A percentile compares a stretch with the other conserved stretches of the same genome.
Evolutionary conservation across 2,113 vertebrate genomes (phyloP).

Genomic region (Genyomyrus donnyi): DNA sequence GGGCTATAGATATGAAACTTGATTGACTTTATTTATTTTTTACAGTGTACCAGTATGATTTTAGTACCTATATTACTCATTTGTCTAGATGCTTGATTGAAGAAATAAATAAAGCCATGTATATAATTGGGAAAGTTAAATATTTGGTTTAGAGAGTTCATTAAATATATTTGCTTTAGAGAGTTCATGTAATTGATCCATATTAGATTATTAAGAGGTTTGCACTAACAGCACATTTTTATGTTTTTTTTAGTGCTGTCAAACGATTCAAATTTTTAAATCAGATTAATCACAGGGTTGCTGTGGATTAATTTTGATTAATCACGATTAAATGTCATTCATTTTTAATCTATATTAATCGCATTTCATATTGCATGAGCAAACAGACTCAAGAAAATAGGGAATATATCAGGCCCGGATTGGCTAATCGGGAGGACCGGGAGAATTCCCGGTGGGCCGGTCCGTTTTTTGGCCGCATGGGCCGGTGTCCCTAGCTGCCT

Average conservation of each 20-base stretch:
- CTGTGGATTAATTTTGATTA: too few species aligned
- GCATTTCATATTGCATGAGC: too few species aligned
- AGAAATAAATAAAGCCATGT: neutral
- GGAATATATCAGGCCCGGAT: too few species aligned
- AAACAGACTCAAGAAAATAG: too few species aligned
- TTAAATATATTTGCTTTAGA: neutral
- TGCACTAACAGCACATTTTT: neutral
- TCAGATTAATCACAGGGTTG: too few species aligned
- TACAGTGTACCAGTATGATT: neutral
- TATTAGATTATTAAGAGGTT: neutral
- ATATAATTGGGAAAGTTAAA: neutral
- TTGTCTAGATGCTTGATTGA: neutral
- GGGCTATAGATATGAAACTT: neutral
- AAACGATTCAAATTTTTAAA: too few species aligned
- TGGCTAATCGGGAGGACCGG: too few species aligned
- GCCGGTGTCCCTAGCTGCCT: too few species aligned
- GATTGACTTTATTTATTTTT: neutral
- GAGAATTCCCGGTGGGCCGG: too few species aligned
- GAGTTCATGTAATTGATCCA: neutral
- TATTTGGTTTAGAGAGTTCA: neutral
- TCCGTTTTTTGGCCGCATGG: too few species aligned
- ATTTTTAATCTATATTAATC: too few species aligned
- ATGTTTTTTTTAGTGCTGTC: neutral
- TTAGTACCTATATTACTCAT: neutral
- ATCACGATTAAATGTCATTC: too few species aligned